These are phyloP conservation scores for Stenoptilia bipunctidactyla DNA, from an alignment of 2,888 invertebrate species.

Conservation along the genomic window DNA sequence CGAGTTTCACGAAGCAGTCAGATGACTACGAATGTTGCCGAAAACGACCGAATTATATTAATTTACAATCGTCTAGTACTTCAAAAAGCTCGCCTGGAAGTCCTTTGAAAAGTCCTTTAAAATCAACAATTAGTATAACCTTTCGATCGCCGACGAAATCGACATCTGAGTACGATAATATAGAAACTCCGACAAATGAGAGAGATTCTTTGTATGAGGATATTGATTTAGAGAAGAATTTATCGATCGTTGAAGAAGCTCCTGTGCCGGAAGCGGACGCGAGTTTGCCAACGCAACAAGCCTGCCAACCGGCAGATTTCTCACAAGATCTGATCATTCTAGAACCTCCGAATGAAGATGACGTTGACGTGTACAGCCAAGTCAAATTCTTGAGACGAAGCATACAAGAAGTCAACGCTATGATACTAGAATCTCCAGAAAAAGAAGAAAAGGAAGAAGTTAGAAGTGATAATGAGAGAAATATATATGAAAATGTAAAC, in stretches of 20 bases:
- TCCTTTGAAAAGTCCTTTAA: slow-evolving; percentile 69
- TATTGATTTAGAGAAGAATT: slow-evolving; percentile 57
- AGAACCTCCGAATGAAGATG: slow-evolving; percentile 65
- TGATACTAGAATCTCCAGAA: slow-evolving; percentile 43
- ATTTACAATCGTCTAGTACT: slow-evolving; percentile 52
- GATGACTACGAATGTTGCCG: slow-evolving; percentile 52
- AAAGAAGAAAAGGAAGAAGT: slow-evolving; percentile 18
- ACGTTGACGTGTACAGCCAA: slow-evolving; percentile 77
- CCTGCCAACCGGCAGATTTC: slow-evolving; percentile 59
- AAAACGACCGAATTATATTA: slow-evolving; percentile 56
- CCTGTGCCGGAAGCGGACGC: slow-evolving; percentile 68
- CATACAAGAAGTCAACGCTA: slow-evolving; percentile 80
- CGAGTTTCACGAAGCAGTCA: slow-evolving; percentile 35
- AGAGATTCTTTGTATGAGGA: slow-evolving; percentile 73
- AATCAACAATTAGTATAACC: slow-evolving; percentile 80
- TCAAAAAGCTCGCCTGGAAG: slow-evolving; percentile 54
- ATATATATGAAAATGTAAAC: slow-evolving; percentile 38
- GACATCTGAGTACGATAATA: slow-evolving; percentile 46
- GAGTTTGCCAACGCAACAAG: slow-evolving; percentile 68
- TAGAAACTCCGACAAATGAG: slow-evolving; percentile 49
- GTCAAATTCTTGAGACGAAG: slow-evolving; percentile 82
- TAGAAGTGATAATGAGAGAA: slow-evolving; percentile 10
- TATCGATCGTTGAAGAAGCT: slow-evolving; percentile 67
- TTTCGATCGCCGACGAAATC: slow-evolving; percentile 75
- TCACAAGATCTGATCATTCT: slow-evolving; percentile 54